Percentiles rank a stretch among this genome's conserved stretches.
Conservation (phyloP, 1,140 invertebrate genomes). For the Cherax quadricarinatus region DNA sequence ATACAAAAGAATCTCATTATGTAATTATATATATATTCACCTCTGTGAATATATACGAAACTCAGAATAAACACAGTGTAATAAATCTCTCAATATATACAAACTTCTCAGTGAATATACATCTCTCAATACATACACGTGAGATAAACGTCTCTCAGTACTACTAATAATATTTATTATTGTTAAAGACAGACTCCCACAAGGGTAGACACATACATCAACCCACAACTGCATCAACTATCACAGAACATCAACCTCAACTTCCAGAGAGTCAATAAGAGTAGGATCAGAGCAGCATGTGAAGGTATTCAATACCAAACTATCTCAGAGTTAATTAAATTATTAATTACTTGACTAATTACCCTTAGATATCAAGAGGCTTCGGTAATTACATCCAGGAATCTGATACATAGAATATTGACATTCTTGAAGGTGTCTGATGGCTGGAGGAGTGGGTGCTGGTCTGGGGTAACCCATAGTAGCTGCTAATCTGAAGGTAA, state of each 20-base stretch:
- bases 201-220: too few species aligned
- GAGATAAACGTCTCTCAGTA: too few species aligned
- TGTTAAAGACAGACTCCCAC: too few species aligned
- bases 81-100: too few species aligned
- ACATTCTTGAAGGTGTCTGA: constrained; percentile 21
- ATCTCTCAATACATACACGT: too few species aligned
- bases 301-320: constrained; percentile 26
- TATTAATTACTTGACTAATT: constrained; percentile 15
- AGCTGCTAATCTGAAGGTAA: too few species aligned
- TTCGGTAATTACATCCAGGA: background rate
- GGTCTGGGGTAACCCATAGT: too few species aligned
- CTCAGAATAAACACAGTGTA: too few species aligned
- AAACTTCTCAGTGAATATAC: too few species aligned
- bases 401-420: background rate
- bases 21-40: background rate
- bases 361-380: constrained; percentile 6
- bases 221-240: background rate
- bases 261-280: background rate
- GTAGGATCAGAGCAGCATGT: constrained; percentile 3
- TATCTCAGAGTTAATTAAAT: background rate
- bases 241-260: background rate
- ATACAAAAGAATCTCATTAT: background rate
- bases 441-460: background rate
- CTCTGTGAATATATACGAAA: too few species aligned
- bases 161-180: too few species aligned